Evolutionary conservation across 2,888 invertebrate genomes (phyloP), one percentile per base, ranked within the genome.

Genomic region (Eumerus sabulonum): DNA sequence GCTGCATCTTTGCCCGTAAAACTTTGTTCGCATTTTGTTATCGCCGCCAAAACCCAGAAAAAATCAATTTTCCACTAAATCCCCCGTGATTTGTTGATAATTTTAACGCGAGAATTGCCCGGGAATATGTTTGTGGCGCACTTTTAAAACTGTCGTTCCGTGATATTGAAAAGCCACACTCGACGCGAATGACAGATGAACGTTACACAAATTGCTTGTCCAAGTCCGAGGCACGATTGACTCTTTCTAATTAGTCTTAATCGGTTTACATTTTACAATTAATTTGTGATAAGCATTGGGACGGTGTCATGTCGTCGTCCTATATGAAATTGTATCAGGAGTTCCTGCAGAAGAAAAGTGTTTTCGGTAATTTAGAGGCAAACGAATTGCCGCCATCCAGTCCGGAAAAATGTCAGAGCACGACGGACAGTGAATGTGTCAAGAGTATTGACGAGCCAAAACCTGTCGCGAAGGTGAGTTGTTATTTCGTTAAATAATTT

Each of bases 321-420:
- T 85, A 84, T 48, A 81, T 85, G 38, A 84, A 85, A 60, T 72
- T 85, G 14, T 85, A 83, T 66, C 82, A 85, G 45, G 85, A 85
- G 36, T 85, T 85, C 40, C 79, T 85, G 1, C 84, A 84, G 59
- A 83, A 82, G 56, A 85, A 85, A 51, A 76, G 18, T 40, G 27
- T 53, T 11, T 0, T 50, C 5, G 3, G 54, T 9, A 48, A 13
- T 7, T 16, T 9, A 16, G 66, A 47, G 7, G 45, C 38, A 7
- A 38, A 16, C 3, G 57, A 56, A 12, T 53, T 35, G 1, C 36
- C 63, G 36, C 63, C 38, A n/a, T 45, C 40, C 5, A 27, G 27
- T 27, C 9, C 48, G 17, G 16, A 40, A 45, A 18, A 19, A 2
- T 27, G 27, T 27, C 27, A 27, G 3, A 27, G 27, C 7, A 7